A percentile compares a stretch with the other conserved stretches of the same genome.
Conservation (phyloP, 92 coral and sea anemone genomes). For the Epizoanthus stellaris region DNA sequence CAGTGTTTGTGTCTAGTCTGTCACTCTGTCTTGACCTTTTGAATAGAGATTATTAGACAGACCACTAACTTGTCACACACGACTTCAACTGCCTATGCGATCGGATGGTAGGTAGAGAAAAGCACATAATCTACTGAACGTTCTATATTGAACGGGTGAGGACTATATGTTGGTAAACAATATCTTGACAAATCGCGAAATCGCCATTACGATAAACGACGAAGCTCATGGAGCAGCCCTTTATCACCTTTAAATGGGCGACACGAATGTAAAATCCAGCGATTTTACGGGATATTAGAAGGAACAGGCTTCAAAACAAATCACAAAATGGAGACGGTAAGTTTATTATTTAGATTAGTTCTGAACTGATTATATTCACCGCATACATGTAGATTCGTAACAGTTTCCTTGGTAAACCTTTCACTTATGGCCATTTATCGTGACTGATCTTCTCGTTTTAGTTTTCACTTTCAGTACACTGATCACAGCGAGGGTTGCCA, state of each 20-base stretch:
- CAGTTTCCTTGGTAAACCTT: not conserved
- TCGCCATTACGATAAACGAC: not conserved
- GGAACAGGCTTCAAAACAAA: not conserved
- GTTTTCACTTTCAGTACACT: not conserved
- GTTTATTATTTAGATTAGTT: not conserved
- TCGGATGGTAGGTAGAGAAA: not conserved
- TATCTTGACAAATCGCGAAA: not conserved
- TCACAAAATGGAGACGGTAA: conserved; percentile 16
- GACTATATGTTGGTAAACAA: not conserved
- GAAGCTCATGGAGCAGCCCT: not conserved
- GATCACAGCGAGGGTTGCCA: too few relatives aligned
- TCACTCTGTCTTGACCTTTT: conserved; percentile 1
- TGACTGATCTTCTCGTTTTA: not conserved
- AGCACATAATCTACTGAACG: conserved; percentile 11
- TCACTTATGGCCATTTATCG: not conserved
- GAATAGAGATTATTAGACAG: not conserved
- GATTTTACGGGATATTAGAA: not conserved
- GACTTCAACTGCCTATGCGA: not conserved
- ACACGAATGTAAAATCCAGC: not conserved
- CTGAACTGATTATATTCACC: not conserved
- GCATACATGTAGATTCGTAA: not conserved
- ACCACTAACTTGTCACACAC: not conserved
- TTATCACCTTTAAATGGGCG: not conserved
- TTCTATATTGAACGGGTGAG: not conserved
- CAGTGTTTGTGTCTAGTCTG: not conserved